These are phyloP conservation scores for Chironex yamaguchii DNA, from an alignment of 30 jellyfish, hydroid and myxozoan species.

Conservation along the genomic window DNA sequence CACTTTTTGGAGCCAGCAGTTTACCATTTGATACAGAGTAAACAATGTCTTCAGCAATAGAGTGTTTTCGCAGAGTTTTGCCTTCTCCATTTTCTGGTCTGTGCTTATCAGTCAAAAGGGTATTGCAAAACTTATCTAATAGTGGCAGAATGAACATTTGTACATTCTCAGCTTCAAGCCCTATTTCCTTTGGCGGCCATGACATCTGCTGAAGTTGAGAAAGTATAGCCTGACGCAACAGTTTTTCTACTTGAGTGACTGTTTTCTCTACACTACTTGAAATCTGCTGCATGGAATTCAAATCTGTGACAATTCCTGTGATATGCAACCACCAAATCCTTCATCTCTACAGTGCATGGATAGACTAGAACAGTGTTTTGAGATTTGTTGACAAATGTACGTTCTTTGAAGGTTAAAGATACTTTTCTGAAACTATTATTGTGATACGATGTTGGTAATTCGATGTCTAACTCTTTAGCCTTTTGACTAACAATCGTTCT, in stretches of 20 bases:
- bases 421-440: not conserved
- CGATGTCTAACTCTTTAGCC: slow-evolving; percentile 13
- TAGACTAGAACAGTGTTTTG: slow-evolving; percentile 5
- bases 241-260: slow-evolving; percentile 6
- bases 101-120: slow-evolving; percentile 23
- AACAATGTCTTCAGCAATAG: slow-evolving; percentile 33
- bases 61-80: slow-evolving; percentile 29
- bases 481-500: slow-evolving; percentile 6
- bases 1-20: slow-evolving; percentile 32
- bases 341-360: slow-evolving; percentile 16
- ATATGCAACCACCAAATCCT: not conserved
- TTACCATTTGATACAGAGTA: slow-evolving; percentile 42
- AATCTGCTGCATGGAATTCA: not conserved
- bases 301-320: not conserved
- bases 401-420: slow-evolving; percentile 3
- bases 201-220: slow-evolving; percentile 32
- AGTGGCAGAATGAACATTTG: slow-evolving; percentile 12
- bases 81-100: slow-evolving; percentile 15
- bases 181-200: slow-evolving; percentile 41
- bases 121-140: slow-evolving; percentile 28
- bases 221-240: slow-evolving; percentile 4
- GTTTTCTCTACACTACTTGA: not conserved
- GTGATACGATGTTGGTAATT: slow-evolving; percentile 13
- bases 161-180: not conserved
- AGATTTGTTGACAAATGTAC: not conserved